Evolutionary conservation across 2,797 vertebrate species (phyloP), one percentile per base, ranked within the genome.

Genomic region (Acanthurus tractus): DNA sequence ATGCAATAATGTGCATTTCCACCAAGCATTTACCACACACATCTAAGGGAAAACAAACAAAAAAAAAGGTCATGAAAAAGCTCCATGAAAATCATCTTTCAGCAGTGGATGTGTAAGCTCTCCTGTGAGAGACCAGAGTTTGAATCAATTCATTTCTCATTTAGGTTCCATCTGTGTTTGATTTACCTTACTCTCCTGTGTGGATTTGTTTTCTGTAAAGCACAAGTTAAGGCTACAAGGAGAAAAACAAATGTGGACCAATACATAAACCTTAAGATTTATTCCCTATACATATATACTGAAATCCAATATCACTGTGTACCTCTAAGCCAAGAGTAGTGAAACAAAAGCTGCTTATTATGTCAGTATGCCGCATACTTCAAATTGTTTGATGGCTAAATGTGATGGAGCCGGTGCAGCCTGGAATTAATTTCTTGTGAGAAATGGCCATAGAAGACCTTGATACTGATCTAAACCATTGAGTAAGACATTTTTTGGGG

Each of bases 91-190:
- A 63, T 2, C 10, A 63, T 64, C 20, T 62, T 70, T 73, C 44
- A 56, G 0, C 56, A 14, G 17, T 42, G 50, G 50, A 23, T 65
- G 49, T 67, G 23, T 63, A n/a, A 49, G 48, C 9, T 18, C 29
- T 68, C 45, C 34, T 50, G 29, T 61, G 70, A 69, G 23, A 58
- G 50, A 73, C 13, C 22, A n/a, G 22, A 36, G 5, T 75, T 73
- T 63, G 5, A 76, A 79, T 81, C 48, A 62, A 74, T 79, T 76
- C 5, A 56, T 54, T 79, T 81, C 46, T 72, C 62, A 59, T 79
- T 78, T 70, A 40, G 29, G 14, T 66, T 80, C 61, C 56, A 67
- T 67, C 50, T 63, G 40, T 57, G 50, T 82, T 78, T 77, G 49
- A 73, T 57, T 72, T 65, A 61, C 69, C 46, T 73, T 38, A 38